phyloP scores from a whole-genome alignment of 1,140 invertebrate species.

The Cotesia chilonis region DNA sequence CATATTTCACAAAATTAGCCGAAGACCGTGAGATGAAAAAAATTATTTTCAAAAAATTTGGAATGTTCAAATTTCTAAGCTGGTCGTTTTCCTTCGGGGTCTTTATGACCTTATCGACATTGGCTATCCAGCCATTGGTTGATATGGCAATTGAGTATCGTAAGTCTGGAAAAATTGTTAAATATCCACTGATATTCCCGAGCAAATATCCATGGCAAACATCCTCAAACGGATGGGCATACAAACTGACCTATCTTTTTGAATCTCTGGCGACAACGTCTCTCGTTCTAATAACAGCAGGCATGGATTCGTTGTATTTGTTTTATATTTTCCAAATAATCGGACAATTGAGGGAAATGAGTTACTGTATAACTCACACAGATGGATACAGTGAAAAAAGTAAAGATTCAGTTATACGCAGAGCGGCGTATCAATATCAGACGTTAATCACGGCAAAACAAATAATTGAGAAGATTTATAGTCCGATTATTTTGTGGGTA shows the following conservation, averaged over 20 bases:
- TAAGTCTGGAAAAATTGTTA: too few species aligned
- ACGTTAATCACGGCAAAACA: conserved; percentile 35
- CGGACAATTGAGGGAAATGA: conserved; percentile 30
- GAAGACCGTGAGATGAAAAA: neutral
- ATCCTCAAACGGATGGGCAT: conserved; percentile 21
- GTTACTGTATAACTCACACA: conserved; percentile 32
- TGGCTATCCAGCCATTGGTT: too few species aligned
- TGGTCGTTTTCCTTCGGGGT: neutral
- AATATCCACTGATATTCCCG: conserved; percentile 17
- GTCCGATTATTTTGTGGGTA: conserved; percentile 43
- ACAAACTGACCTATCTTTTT: conserved; percentile 36
- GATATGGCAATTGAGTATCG: too few species aligned
- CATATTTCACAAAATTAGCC: neutral
- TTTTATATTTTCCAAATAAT: conserved; percentile 46
- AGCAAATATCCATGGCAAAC: conserved; percentile 34
- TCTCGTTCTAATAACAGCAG: conserved; percentile 36
- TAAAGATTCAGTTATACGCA: conserved; percentile 24
- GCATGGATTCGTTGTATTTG: conserved; percentile 47
- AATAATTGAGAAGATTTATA: conserved; percentile 45
- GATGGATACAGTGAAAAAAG: conserved; percentile 24
- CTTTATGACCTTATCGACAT: neutral
- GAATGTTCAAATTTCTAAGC: neutral
- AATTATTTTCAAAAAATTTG: neutral
- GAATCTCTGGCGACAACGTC: conserved; percentile 31
- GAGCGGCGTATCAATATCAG: conserved; percentile 31